Percentiles rank a stretch among this genome's conserved stretches.
Evolutionary conservation across 2,888 invertebrate species (phyloP).

Genomic region (Tryphoninae sp.): DNA sequence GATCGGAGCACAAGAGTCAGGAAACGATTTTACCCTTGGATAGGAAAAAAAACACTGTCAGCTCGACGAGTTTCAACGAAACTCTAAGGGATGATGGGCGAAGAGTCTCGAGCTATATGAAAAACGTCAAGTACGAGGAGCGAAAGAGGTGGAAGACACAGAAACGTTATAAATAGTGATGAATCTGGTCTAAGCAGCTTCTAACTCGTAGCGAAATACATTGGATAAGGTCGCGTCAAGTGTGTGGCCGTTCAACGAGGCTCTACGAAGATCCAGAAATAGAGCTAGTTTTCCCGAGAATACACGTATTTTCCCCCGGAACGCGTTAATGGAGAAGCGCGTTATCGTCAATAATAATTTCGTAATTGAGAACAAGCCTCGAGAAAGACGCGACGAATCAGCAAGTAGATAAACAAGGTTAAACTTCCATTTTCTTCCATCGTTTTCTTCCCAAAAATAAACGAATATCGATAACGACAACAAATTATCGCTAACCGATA

Average conservation of each 20-base stretch:
- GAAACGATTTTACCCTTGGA: background rate
- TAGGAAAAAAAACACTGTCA: background rate
- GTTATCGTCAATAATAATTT: background rate
- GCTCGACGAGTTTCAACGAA: background rate
- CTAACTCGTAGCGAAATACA: conserved; percentile 45
- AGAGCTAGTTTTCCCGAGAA: conserved; percentile 45
- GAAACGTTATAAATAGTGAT: conserved; percentile 65
- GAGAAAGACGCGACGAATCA: background rate
- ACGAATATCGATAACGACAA: no score
- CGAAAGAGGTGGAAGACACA: conserved; percentile 16
- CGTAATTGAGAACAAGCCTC: background rate
- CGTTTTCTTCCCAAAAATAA: no score
- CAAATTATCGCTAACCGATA: no score
- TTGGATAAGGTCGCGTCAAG: conserved; percentile 63
- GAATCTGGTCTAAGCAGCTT: conserved; percentile 62
- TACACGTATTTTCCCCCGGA: conserved; percentile 14
- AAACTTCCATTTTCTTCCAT: background rate
- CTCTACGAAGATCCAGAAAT: conserved; percentile 56
- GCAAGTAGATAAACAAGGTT: no score
- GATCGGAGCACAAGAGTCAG: background rate
- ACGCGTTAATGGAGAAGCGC: background rate
- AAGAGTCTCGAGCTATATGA: no score
- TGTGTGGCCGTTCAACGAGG: conserved; percentile 51
- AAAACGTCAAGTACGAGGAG: background rate
- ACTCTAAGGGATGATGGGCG: background rate